Evolutionary conservation across 2,797 vertebrate genomes (phyloP), one percentile per base, ranked within the genome.

Genomic region (Leptoclinus maculatus): DNA sequence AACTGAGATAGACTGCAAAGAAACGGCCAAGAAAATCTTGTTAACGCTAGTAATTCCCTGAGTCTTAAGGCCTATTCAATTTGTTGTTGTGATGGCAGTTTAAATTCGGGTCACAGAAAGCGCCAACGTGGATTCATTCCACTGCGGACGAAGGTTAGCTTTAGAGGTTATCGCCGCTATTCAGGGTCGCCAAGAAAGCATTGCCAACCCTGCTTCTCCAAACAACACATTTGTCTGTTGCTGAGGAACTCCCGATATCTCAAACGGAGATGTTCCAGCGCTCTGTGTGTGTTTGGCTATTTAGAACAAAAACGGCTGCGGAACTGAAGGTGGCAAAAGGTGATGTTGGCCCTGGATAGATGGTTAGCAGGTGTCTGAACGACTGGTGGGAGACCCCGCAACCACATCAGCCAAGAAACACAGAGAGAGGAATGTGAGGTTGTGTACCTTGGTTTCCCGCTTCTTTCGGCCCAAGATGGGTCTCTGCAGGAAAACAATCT

Each of bases 401-500:
- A 72, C 79, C 29, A 82, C 56, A 43, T 78, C 41, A 21, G 59
- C 73, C 66, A 85, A 83, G 53, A 83, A 85, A 85, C 12, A 56
- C 71, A 76, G 49, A 39, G 49, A 38, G 59, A 87, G 74, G 80
- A 92, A 76, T 51, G 65, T 73, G 77, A 85, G 86, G 83, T 84
- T 71, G 68, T 76, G 89, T 95, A 99, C 98, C 97, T 98, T 99
- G 14, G 96, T 94, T 39, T 99, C 97, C 87, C 95, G 97, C 92
- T 94, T 97, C 96, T 97, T 99, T 76, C 97, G 96, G 89, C 96
- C 94, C 92, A 99, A 92, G 79, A 96, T 90, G 0, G 98, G 98
- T 95, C 98, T 97, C 95, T 99, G 98, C 88, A 99, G 96, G 92
- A 99, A 99, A 82, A 99, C 96, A 14, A 99, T 97, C 95, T 99